These are phyloP conservation scores for Drosophila cardini DNA, from an alignment of 1,140 invertebrate species.

Conservation along the genomic window DNA sequence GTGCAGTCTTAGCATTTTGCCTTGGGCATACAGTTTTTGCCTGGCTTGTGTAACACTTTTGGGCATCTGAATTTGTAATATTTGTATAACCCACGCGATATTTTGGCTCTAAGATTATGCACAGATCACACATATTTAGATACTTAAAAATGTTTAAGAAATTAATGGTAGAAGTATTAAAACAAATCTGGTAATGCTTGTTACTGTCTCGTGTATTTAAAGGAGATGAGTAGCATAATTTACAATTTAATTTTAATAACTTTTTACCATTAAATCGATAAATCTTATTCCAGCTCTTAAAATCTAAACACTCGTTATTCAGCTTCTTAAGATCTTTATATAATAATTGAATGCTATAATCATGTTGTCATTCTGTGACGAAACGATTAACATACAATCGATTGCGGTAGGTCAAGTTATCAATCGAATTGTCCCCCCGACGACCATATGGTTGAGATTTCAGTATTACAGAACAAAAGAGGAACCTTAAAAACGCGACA, in stretches of 20 bases:
- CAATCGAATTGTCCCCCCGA: conserved; percentile 14
- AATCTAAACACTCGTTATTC: background rate
- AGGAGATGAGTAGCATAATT: background rate
- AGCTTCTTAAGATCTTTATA: background rate
- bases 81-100: conserved; percentile 20
- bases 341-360: background rate
- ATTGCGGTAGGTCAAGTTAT: conserved; percentile 53
- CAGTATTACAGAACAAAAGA: conserved; percentile 12
- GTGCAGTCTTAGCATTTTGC: conserved; percentile 22
- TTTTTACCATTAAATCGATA: too few species aligned
- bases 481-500: conserved; percentile 10
- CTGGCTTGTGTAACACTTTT: conserved; percentile 5
- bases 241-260: too few species aligned
- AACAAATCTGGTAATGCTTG: too few species aligned
- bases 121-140: too few species aligned
- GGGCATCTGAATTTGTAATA: background rate
- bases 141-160: too few species aligned
- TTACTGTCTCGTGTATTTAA: too few species aligned
- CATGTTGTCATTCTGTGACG: background rate
- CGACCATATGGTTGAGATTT: conserved; percentile 21
- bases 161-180: too few species aligned
- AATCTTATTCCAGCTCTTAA: too few species aligned
- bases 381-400: conserved; percentile 41
- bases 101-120: too few species aligned
- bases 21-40: conserved; percentile 21